A percentile compares a stretch with the other conserved stretches of the same genome.
Conservation (phyloP, 2,888 invertebrate genomes). For the Cremastinae sp. region DNA sequence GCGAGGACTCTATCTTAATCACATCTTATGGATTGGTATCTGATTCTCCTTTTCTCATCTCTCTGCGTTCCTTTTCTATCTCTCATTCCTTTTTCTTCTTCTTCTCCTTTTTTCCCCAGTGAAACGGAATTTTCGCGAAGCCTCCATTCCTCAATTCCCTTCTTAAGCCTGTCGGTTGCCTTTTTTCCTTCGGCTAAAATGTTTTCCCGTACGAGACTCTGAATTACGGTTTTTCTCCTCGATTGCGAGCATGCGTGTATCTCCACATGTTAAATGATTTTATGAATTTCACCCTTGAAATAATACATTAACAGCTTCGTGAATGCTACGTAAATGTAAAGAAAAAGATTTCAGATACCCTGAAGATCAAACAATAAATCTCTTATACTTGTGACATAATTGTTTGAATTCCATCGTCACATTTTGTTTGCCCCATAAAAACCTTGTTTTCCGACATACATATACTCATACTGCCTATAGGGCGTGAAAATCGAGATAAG, state of each 20-base stretch:
- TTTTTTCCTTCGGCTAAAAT: slow-evolving; percentile 35
- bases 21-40: slow-evolving; percentile 57
- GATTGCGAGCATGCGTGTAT: too few species aligned
- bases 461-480: neutral
- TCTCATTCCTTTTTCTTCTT: neutral
- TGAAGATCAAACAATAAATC: too few species aligned
- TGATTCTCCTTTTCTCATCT: slow-evolving; percentile 41
- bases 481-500: slow-evolving; percentile 32
- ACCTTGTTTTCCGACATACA: too few species aligned
- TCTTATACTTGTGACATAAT: too few species aligned
- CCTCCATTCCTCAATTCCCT: slow-evolving; percentile 12
- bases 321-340: neutral
- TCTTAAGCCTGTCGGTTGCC: slow-evolving; percentile 34
- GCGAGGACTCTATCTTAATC: slow-evolving; percentile 60
- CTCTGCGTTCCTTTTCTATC: neutral
- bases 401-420: too few species aligned
- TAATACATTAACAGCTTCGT: too few species aligned
- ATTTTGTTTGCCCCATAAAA: neutral
- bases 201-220: slow-evolving; percentile 9
- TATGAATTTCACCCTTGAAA: neutral
- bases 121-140: slow-evolving; percentile 3
- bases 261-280: neutral
- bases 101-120: neutral
- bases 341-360: too few species aligned
- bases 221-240: neutral